Base-by-base conservation (phyloP, 1,140 invertebrate species). In the Heliconius nattereri region DNA sequence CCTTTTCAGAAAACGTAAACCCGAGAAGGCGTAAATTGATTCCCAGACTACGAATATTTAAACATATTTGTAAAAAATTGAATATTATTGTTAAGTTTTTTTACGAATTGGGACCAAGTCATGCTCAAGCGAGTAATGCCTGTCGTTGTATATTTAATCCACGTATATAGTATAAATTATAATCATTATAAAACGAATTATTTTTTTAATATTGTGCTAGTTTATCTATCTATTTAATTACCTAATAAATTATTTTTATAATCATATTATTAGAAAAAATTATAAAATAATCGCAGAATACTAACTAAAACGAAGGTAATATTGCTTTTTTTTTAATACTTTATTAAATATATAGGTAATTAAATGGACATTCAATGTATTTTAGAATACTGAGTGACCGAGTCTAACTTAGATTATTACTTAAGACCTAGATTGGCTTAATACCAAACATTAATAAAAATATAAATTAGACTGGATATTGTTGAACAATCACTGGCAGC, bases 1-100 rank as follows among this genome's bases (percentile, higher is more conserved):
- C 80, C 72, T 72, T 85, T 87, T 66, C 88, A 90, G 89, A 60
- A 82, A 84, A 57, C 78, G 75, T 79, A 87, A 85, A 78, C 71
- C 81, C 11, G 86, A 87, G 66, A 88, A 90, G 78, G 86, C 87
- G 11, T 86, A 86, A 45, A 88, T 35, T 52, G 7, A n/a, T 37
- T 75, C 75, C 66, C 78, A 75, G 74, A 76, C 45, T 8, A 72
- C 20, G 32, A 52, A 37, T 26, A 29, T 23, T 45, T 70, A 57
- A 13, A 29, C 9, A 29, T 29, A 29, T 29, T 60, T 26, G 9
- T 60, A 60, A 3, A n/a, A 23, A 23, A n/a, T 66, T 66, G 26
- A 29, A 66, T 66, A 66, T 66, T 66, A 66, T 5, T 66, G 11
- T 66, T 26, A 66, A 29, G 23, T 66, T 29, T 66, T 66, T 29